Evolutionary conservation across 2,888 invertebrate genomes (phyloP), one percentile per base, ranked within the genome.

Genomic region (Sylvicola fuscatus): DNA sequence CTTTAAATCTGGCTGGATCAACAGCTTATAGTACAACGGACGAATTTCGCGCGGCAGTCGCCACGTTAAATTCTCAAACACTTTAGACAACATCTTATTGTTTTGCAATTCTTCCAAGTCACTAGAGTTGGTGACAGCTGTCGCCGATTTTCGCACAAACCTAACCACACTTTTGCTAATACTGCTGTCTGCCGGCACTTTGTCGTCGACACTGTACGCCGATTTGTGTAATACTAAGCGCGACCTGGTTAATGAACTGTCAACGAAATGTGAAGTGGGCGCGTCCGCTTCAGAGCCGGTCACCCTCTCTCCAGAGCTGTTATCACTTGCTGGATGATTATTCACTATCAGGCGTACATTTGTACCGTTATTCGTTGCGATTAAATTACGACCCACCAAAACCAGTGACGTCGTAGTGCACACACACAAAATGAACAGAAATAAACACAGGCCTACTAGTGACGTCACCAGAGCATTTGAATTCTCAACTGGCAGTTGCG

Each of bases 21-120:
- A 63, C 4, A 81, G 50, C 37, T 74, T 68, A 47, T 81, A 81
- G 38, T 66, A 65, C 3, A 63, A 41, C 0, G 80, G 78, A 12
- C 55, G 53, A 1, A 73, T 61, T 33, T 66, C 61, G 7, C 56
- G 52, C 1, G 76, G 69, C 34, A 81, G 54, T 30, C 77, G 65
- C 42, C 60, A 64, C 12, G 52, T 47, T 31, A 62, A 39, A 29
- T 57, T 52, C 1, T 53, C 40, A 13, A 55, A 41, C 10, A 53
- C 42, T 38, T 54, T 54, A 13, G 56, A 58, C 8, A 21, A 21
- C 21, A 21, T 21, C 8, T 21, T 21, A 21, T 21, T 21, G 4
- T n/a, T n/a, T n/a, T n/a, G n/a, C n/a, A n/a, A n/a, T n/a, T n/a
- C n/a, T n/a, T n/a, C n/a, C n/a, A n/a, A n/a, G n/a, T n/a, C n/a